Percentiles rank a stretch among this genome's conserved stretches.
phyloP scores from a whole-genome alignment of 1,140 invertebrate genomes.

The Batillaria attramentaria region DNA sequence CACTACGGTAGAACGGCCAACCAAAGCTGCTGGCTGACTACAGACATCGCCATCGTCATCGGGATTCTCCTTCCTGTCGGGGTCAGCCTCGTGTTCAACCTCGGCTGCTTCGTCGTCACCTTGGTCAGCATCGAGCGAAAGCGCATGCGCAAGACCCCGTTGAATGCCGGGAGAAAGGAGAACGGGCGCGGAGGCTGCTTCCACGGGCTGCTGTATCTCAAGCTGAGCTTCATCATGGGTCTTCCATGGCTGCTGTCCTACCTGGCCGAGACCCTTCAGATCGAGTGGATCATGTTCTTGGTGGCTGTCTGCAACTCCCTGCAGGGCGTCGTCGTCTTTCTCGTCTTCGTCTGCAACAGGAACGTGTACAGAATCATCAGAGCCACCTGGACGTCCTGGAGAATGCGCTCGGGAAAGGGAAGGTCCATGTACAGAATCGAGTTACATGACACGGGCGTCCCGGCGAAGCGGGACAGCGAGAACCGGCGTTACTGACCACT shows the following conservation, averaged over 20 bases:
- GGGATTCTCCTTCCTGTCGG: background rate
- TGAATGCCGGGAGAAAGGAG: background rate
- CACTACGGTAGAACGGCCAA: too few species aligned
- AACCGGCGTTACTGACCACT: too few species aligned
- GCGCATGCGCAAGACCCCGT: background rate
- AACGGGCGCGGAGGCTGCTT: background rate
- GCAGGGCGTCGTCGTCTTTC: background rate
- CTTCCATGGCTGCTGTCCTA: background rate
- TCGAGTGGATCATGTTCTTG: background rate
- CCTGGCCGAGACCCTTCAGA: background rate
- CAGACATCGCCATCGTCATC: too few species aligned
- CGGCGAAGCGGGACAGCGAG: too few species aligned
- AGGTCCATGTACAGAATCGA: too few species aligned
- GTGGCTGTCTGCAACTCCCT: background rate
- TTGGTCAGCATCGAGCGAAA: background rate
- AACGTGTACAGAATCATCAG: background rate
- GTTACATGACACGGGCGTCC: too few species aligned
- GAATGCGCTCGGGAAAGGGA: too few species aligned
- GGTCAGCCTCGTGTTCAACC: background rate
- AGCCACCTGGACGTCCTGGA: too few species aligned
- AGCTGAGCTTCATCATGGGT: background rate
- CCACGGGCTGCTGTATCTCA: background rate
- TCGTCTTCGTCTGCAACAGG: background rate
- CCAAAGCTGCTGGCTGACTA: too few species aligned
- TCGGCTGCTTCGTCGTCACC: background rate